Conservation (phyloP, 2,113 vertebrate species). For the Mormyrus iriodes region DNA sequence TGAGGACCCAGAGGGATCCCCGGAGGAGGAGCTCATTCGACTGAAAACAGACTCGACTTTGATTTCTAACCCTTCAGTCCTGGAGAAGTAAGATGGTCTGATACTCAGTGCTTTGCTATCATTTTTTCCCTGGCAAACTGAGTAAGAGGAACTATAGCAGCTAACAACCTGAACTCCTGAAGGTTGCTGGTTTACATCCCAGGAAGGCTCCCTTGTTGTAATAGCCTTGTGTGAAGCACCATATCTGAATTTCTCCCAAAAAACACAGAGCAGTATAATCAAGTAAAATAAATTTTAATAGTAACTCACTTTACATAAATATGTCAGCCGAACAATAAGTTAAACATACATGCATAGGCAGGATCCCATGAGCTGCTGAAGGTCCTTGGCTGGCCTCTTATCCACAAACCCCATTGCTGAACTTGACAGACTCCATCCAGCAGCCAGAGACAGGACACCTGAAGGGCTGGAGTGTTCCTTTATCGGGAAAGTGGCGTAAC, state of each 20-base stretch:
- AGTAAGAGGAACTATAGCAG: neutral
- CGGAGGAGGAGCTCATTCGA: neutral
- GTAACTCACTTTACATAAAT: neutral
- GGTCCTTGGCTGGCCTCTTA: neutral
- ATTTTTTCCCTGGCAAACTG: neutral
- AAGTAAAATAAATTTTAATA: neutral
- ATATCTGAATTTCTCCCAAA: neutral
- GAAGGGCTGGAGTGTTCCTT: neutral
- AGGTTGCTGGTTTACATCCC: neutral
- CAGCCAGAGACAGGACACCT: neutral
- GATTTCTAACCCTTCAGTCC: slow-evolving; percentile 3
- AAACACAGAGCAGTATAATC: neutral
- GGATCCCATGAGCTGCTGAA: neutral
- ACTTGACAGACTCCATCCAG: neutral
- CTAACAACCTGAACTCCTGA: neutral
- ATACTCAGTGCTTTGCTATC: neutral
- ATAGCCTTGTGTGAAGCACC: neutral
- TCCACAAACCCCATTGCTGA: neutral
- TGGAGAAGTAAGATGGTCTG: neutral
- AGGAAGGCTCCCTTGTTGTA: neutral
- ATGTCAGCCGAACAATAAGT: neutral
- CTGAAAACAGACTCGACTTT: slow-evolving; percentile 6
- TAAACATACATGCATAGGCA: neutral
- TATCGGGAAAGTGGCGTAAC: slow-evolving; percentile 18
- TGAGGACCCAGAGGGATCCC: neutral